Conservation (phyloP, 2,888 invertebrate genomes). For the Athalia cordata region DNA sequence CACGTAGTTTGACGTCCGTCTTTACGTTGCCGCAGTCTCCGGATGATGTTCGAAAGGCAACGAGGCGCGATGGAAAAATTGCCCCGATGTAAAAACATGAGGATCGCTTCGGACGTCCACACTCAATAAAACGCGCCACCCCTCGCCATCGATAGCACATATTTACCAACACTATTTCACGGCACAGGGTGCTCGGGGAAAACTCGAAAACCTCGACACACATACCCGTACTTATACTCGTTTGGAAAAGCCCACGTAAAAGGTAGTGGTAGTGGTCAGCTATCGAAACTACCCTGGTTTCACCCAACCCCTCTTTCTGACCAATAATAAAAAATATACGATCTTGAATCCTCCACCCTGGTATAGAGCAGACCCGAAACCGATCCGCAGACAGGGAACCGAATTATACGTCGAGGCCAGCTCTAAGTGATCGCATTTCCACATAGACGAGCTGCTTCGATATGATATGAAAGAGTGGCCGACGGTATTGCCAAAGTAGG, state of each 20-base stretch:
- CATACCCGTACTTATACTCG: slow-evolving; percentile 36
- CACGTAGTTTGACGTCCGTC: slow-evolving; percentile 14
- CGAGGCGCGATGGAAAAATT: slow-evolving; percentile 72
- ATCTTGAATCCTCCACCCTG: slow-evolving; percentile 54
- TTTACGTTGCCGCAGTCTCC: background rate
- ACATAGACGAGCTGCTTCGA: slow-evolving; percentile 71
- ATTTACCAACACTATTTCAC: slow-evolving; percentile 15
- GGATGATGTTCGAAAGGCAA: slow-evolving; percentile 53
- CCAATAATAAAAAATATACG: slow-evolving; percentile 73
- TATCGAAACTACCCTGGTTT: slow-evolving; percentile 64
- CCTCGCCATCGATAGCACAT: slow-evolving; percentile 43
- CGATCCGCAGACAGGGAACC: slow-evolving; percentile 57
- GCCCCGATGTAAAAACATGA: slow-evolving; percentile 74
- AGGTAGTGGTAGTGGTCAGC: slow-evolving; percentile 65
- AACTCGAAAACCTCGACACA: slow-evolving; percentile 8
- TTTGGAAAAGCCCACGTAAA: slow-evolving; percentile 44
- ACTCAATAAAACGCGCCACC: slow-evolving; percentile 69
- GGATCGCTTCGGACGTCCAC: slow-evolving; percentile 68
- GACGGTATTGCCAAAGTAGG: slow-evolving; percentile 57
- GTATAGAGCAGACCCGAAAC: slow-evolving; percentile 52
- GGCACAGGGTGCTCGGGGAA: slow-evolving; percentile 17
- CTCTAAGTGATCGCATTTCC: slow-evolving; percentile 73
- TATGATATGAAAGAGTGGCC: slow-evolving; percentile 70
- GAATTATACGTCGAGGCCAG: slow-evolving; percentile 71
- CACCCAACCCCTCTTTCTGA: slow-evolving; percentile 55